Evolutionary conservation across 1,140 invertebrate genomes (phyloP).

Genomic region (Protaetia brevitarsis): DNA sequence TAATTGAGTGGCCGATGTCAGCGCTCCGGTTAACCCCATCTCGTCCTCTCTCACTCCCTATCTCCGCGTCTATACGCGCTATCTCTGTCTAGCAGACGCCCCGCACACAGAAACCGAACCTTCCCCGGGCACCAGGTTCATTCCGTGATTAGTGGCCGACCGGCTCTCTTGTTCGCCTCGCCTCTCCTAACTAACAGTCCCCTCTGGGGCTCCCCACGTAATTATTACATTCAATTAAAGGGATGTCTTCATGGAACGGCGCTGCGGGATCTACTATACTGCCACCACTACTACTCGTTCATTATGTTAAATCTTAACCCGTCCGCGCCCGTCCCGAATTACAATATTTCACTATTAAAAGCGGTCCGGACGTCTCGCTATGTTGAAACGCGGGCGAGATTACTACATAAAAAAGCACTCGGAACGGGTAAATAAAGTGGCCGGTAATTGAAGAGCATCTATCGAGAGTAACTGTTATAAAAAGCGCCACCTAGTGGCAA

Average conservation of each 20-base stretch:
- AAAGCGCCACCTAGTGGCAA: too few relatives aligned
- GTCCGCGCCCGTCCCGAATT: background rate
- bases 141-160: conserved; percentile 5
- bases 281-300: too few relatives aligned
- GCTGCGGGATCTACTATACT: too few relatives aligned
- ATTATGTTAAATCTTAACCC: conserved; percentile 15
- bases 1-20: conserved; percentile 48
- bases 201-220: conserved; percentile 9
- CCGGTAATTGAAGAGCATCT: too few relatives aligned
- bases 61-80: background rate
- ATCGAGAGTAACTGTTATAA: too few relatives aligned
- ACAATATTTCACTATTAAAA: conserved; percentile 9
- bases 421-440: too few relatives aligned
- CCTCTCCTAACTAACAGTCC: conserved; percentile 3
- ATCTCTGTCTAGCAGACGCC: background rate
- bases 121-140: too few relatives aligned
- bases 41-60: background rate
- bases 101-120: conserved; percentile 5
- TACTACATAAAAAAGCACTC: conserved; percentile 9
- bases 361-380: background rate
- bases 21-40: conserved; percentile 42
- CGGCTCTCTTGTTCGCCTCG: background rate
- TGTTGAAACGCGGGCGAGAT: background rate
- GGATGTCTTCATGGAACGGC: conserved; percentile 9
- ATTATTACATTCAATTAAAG: conserved; percentile 23